phyloP scores from a whole-genome alignment of 1,140 invertebrate species.

The Eufriesea mexicana region DNA sequence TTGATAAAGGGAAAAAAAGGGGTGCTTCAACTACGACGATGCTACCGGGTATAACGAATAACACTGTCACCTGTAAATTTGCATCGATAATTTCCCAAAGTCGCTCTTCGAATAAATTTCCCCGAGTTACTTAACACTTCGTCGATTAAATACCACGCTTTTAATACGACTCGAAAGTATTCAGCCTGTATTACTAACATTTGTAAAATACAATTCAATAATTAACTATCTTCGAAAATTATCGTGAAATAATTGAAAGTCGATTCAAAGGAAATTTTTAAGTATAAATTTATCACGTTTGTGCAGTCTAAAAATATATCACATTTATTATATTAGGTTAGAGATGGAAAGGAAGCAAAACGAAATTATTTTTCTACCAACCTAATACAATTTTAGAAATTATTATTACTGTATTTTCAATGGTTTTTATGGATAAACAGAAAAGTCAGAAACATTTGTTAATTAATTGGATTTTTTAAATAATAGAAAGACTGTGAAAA shows the following conservation, averaged over 20 bases:
- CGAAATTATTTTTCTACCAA: too few species aligned
- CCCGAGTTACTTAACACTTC: not conserved
- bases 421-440: too few species aligned
- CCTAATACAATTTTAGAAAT: too few species aligned
- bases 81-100: not conserved
- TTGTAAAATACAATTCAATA: not conserved
- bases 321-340: too few species aligned
- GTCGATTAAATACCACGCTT: not conserved
- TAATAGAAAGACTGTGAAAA: too few species aligned
- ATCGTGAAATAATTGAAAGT: not conserved
- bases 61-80: not conserved
- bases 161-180: not conserved
- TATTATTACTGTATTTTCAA: too few species aligned
- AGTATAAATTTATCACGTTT: not conserved
- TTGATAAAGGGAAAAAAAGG: slow-evolving; percentile 6
- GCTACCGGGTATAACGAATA: not conserved
- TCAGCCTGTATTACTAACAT: not conserved
- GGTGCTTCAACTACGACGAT: not conserved
- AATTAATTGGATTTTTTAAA: too few species aligned
- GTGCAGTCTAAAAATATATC: too few species aligned
- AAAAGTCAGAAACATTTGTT: too few species aligned
- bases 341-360: too few species aligned
- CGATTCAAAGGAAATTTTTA: not conserved
- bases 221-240: not conserved
- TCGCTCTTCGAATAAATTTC: not conserved